Base-by-base conservation (phyloP, 2,888 invertebrate genomes). In the Esperia sulphurella region DNA sequence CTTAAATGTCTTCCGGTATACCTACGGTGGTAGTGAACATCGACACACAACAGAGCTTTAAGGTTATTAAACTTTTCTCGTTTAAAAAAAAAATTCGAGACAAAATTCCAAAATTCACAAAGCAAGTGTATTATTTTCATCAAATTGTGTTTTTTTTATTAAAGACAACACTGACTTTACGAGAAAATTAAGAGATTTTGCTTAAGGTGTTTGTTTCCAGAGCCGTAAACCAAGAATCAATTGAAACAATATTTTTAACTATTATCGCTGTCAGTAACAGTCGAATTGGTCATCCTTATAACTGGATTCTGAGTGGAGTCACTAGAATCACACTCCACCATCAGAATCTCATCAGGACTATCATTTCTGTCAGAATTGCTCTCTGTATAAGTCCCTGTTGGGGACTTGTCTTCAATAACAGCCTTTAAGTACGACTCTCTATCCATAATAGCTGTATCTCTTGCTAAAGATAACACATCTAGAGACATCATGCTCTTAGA, bases 401-500 rank as follows among this genome's bases (percentile, higher is more conserved):
- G 89, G 0, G 88, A 88, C 47, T 88, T 88, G 35, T 90, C 89
- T 48, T 90, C 89, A 0, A 90, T 88, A 1, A 90, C 89, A 0
- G 89, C 89, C 56, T 88, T 88, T 0, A 90, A 57, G 43, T 89
- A 90, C 0, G 87, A 87, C 49, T 89, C 89, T 3, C 88, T 62
- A 13, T 89, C 89, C 76, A 81, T 72, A 4, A 82, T 80, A 5
- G 74, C 79, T 0, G 89, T 76, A 37, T 89, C 89, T 38, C 88
- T 67, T 0, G 89, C 88, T 28, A 89, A 50, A 14, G 89, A 83
- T 0, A 89, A 60, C 0, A 89, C 89, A 37, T 89, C 89, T 33
- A 89, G 53, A 0, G 89, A 89, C 89, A 89, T 88, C 89, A 89
- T 89, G 52, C 85, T 85, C 55, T 88, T 87, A 0, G 85, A 89